phyloP scores from a whole-genome alignment of 2,888 invertebrate genomes.

The Itoplectis maculator region DNA sequence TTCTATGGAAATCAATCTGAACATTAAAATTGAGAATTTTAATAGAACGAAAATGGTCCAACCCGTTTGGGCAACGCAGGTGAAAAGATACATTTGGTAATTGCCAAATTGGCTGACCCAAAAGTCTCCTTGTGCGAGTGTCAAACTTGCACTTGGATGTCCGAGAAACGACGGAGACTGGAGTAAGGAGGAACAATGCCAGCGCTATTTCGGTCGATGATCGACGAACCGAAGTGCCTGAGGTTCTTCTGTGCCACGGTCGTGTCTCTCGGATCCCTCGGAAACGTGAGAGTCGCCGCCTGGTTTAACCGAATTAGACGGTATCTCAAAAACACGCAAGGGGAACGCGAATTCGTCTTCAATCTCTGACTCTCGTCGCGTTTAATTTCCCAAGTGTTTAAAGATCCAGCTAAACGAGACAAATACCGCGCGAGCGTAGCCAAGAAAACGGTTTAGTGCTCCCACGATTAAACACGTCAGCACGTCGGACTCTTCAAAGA shows the following conservation, averaged over 20 bases:
- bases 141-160: constrained; percentile 28
- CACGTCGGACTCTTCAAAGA: neutral
- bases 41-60: neutral
- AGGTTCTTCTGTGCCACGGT: constrained; percentile 77
- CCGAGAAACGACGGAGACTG: constrained; percentile 61
- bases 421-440: neutral
- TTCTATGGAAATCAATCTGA: no score
- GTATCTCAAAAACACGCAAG: neutral
- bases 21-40: neutral
- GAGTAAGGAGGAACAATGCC: constrained; percentile 83
- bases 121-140: constrained; percentile 7
- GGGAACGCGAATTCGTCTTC: neutral
- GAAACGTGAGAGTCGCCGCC: constrained; percentile 23
- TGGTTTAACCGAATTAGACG: constrained; percentile 74
- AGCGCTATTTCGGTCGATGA: constrained; percentile 82
- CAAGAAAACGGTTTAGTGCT: neutral
- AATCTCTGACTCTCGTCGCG: neutral
- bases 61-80: neutral
- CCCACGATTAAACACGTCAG: neutral
- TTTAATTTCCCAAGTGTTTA: neutral
- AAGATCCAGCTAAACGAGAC: neutral
- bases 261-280: constrained; percentile 60
- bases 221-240: constrained; percentile 68
- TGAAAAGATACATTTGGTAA: neutral
- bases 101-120: constrained; percentile 33